These are phyloP conservation scores for Brenthis ino DNA, from an alignment of 2,888 invertebrate genomes.

Conservation along the genomic window DNA sequence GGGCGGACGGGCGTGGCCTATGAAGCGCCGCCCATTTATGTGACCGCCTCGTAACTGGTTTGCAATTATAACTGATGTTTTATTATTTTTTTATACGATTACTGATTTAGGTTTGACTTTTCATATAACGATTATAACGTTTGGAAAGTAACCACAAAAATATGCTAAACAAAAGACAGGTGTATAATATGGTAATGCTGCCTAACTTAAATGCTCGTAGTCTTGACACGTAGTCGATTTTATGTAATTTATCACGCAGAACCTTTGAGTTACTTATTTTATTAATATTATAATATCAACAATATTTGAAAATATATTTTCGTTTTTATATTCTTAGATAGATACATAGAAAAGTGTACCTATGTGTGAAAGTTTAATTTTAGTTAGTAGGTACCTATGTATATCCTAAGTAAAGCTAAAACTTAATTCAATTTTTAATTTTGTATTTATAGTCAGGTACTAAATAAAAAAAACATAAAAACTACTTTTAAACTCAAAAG, in stretches of 20 bases:
- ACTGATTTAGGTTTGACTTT: slow-evolving; percentile 42
- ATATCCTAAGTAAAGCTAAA: no score
- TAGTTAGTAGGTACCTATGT: no score
- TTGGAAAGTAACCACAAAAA: slow-evolving; percentile 31
- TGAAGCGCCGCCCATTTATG: slow-evolving; percentile 55
- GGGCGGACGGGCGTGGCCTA: slow-evolving; percentile 64
- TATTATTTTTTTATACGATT: slow-evolving; percentile 45
- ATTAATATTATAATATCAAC: not conserved
- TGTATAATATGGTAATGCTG: slow-evolving; percentile 32
- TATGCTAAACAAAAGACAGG: slow-evolving; percentile 39
- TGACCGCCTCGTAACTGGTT: slow-evolving; percentile 60
- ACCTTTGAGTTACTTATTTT: slow-evolving; percentile 9
- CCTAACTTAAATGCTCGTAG: slow-evolving; percentile 1
- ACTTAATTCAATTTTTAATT: no score
- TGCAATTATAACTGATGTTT: slow-evolving; percentile 49
- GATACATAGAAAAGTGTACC: no score
- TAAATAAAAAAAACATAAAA: no score
- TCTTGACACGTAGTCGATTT: slow-evolving; percentile 24
- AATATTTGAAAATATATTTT: no score
- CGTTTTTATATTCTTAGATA: no score
- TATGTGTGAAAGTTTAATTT: no score
- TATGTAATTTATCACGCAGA: slow-evolving; percentile 9
- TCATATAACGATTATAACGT: slow-evolving; percentile 35
- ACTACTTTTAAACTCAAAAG: no score
- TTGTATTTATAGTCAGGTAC: no score